Base-by-base conservation (phyloP, 2,797 vertebrate genomes). In the Aratinga solstitialis region DNA sequence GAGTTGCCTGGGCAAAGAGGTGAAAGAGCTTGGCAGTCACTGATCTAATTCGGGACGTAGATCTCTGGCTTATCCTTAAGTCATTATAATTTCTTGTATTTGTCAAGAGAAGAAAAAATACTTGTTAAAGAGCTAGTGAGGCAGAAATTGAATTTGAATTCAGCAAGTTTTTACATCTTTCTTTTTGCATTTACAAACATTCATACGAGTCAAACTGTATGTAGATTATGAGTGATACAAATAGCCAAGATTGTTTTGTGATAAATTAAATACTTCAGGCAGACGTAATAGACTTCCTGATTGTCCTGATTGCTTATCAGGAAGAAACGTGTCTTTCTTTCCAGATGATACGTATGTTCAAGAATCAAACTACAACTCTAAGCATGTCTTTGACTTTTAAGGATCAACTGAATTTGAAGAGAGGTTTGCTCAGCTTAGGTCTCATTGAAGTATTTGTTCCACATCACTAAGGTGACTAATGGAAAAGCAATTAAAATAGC, bases 381-480 rank as follows among this genome's bases (percentile, higher is more conserved):
- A 77, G 30, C 2, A 2, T 2, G 0, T 5, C 50, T 86, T 83
- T 84, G 27, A 7, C 43, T 74, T 65, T 76, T 82, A 77, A 80
- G 9, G 18, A 48, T 34, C 80, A 84, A 79, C 34, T 0, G 6
- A 75, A 77, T 84, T 67, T 69, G 50, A 81, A 61, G 34, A 76
- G 51, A 72, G 11, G 21, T 81, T 89, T 93, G 27, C 68, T 77
- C 53, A 65, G 3, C 58, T 72, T 50, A 43, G 27, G 30, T 92
- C 53, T 94, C 61, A 62, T 43, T 82, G 84, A 90, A 94, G 30
- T 67, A 15, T 73, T 89, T 87, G 86, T 92, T 94, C 90, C 84
- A 89, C 84, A 73, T 89, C 76, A 67, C 78, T 95, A 85, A 83
- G 58, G 72, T 92, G 53, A 95, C 88, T 95, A 94, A 95, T 85